Conservation (phyloP, 2,888 invertebrate genomes). For the Sarcophaga caerulescens region DNA sequence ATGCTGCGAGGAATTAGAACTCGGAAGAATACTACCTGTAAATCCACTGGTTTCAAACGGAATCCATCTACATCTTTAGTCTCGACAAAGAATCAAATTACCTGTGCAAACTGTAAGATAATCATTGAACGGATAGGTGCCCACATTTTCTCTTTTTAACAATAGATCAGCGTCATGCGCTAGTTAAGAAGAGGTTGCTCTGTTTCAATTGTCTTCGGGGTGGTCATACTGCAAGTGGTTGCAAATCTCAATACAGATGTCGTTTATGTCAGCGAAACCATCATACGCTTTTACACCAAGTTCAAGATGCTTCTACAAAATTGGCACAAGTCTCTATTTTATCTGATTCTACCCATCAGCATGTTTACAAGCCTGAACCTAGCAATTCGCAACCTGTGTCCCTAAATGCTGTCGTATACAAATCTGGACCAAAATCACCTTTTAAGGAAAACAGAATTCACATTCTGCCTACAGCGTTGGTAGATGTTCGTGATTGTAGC, state of each 20-base stretch:
- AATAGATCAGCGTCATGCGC: neutral
- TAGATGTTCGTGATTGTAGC: slow-evolving; percentile 3
- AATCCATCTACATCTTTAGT: too few relatives aligned
- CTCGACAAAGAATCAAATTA: too few relatives aligned
- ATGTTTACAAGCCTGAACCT: neutral
- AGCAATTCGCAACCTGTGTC: neutral
- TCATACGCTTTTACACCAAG: neutral
- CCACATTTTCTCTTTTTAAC: slow-evolving; percentile 20
- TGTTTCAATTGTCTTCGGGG: slow-evolving; percentile 23
- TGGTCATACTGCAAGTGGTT: slow-evolving; percentile 4
- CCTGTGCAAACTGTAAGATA: neutral
- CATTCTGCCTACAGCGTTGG: slow-evolving; percentile 28
- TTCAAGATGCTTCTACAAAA: neutral
- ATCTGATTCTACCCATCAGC: neutral
- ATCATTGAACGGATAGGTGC: slow-evolving; percentile 17
- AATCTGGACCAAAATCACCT: too few relatives aligned
- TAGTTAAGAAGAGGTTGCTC: neutral
- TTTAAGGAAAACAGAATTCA: too few relatives aligned
- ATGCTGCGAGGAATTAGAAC: too few relatives aligned
- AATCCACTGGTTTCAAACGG: too few relatives aligned
- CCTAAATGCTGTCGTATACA: too few relatives aligned
- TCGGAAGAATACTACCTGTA: too few relatives aligned
- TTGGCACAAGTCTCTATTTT: too few relatives aligned
- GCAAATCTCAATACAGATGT: slow-evolving; percentile 17
- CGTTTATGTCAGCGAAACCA: slow-evolving; percentile 11